Base-by-base conservation (phyloP, 2,797 vertebrate genomes). In the Sebastes melanostomus region DNA sequence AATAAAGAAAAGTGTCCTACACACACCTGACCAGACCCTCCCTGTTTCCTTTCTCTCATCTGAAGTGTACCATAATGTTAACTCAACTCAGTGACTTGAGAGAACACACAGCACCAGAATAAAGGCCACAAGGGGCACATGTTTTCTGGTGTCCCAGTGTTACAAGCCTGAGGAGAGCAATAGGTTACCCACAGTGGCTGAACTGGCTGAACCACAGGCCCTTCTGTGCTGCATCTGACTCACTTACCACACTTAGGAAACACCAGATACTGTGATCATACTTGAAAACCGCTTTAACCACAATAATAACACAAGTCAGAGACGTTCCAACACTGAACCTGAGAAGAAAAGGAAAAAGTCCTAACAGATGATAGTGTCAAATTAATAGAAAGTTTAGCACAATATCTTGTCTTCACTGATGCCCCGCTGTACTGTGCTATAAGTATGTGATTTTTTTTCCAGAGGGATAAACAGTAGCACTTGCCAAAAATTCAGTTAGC, bases 281-380 rank as follows among this genome's bases (percentile, higher is more conserved):
- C 85, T 78, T 88, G 73, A 84, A 91, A 92, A 89, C 81, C 89
- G 20, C 86, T 71, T 72, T 22, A 86, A 91, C 90, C 90, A 80
- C 85, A 91, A 91, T 62, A 91, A 86, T 85, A 91, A 91, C 81
- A 91, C 56, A 66, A 75, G 62, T 77, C 80, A 72, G 72, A 67
- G 10, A 71, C 63, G 76, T 55, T 71, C 75, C 55, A 71, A 68
- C 50, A 62, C 55, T 59, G 36, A 72, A 70, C n/a, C 61, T 67
- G 80, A 81, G 30, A 72, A 42, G 34, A 66, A 67, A 66, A 16
- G 25, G 54, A 0, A 71, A 67, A 46, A 20, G 56, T 54, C 32
- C 9, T 30, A 76, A 56, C 8, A 0, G 7, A 30, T 52, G 14
- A 70, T 61, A 14, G 14, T 27, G 27, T 46, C 30, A 38, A 50